Evolutionary conservation across 2,113 vertebrate species (phyloP).

Genomic region (Cryptomyrus ogoouensis): DNA sequence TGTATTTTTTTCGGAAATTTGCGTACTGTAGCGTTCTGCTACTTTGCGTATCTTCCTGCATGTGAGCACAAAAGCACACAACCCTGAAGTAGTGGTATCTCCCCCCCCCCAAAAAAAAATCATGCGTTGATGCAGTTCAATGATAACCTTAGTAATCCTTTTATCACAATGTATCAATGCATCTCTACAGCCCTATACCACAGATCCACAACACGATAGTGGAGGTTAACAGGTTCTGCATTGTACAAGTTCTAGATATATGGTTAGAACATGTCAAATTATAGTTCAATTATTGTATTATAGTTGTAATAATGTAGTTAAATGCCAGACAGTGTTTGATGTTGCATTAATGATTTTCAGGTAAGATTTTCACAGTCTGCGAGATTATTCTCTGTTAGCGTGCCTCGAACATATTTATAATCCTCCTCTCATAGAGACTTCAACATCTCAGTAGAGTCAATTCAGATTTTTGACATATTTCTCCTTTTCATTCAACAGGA

Average conservation of each 20-base stretch:
- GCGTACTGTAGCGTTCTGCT: not conserved
- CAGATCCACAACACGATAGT: not conserved
- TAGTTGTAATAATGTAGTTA: not conserved
- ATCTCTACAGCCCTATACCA: not conserved
- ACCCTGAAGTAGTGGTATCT: not conserved
- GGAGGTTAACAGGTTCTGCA: not conserved
- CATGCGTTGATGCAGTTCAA: not conserved
- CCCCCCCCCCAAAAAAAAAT: not conserved
- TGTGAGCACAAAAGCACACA: not conserved
- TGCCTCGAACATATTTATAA: not conserved
- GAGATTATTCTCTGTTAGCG: not conserved
- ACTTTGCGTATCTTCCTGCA: not conserved
- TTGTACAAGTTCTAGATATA: not conserved
- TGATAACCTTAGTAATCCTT: not conserved
- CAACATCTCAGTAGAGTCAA: not conserved
- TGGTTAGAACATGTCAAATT: not conserved
- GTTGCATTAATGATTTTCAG: not conserved
- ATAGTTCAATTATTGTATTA: not conserved
- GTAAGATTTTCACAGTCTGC: not conserved
- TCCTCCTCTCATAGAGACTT: not conserved
- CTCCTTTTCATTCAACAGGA: not conserved
- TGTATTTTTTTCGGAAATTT: not conserved
- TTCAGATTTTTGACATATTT: not conserved
- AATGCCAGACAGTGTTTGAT: not conserved
- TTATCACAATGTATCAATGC: not conserved